Percentiles rank a stretch among this genome's conserved stretches.
Conservation (phyloP, 2,113 vertebrate species). For the Burhinus oedicnemus region DNA sequence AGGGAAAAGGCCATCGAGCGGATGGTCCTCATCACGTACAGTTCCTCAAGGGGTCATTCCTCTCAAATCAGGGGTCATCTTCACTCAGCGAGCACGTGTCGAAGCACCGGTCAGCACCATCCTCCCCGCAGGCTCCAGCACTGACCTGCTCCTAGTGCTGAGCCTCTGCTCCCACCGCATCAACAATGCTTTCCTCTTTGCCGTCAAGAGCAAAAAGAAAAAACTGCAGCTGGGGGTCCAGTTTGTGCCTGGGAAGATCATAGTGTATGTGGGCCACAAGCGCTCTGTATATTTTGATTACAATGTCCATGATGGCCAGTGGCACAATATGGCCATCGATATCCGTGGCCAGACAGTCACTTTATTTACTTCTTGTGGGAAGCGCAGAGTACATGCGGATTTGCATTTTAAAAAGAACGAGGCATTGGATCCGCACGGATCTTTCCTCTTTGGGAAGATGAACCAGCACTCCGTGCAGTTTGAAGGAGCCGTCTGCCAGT, state of each 20-base stretch:
- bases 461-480: conserved; percentile 88
- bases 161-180: conserved; percentile 91
- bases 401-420: conserved; percentile 84
- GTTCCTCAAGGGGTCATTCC: conserved; percentile 87
- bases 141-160: conserved; percentile 86
- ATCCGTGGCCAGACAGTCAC: conserved; percentile 83
- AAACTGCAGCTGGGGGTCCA: conserved; percentile 93
- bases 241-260: conserved; percentile 84
- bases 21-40: conserved; percentile 64
- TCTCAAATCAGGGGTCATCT: conserved; percentile 90
- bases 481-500: conserved; percentile 96
- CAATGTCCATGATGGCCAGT: conserved; percentile 90
- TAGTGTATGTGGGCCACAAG: conserved; percentile 87
- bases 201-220: conserved; percentile 83
- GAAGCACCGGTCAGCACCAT: conserved; percentile 81
- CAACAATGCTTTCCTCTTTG: conserved; percentile 93
- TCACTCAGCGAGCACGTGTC: conserved; percentile 86
- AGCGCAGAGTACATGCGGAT: conserved; percentile 79
- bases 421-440: conserved; percentile 85
- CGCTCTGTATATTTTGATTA: conserved; percentile 90
- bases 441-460: conserved; percentile 92
- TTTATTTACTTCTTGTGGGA: conserved; percentile 90
- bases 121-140: conserved; percentile 78
- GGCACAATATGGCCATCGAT: conserved; percentile 91
- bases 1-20: conserved; percentile 72